Conservation (phyloP, 2,888 invertebrate genomes). For the Nasonia oneida region DNA sequence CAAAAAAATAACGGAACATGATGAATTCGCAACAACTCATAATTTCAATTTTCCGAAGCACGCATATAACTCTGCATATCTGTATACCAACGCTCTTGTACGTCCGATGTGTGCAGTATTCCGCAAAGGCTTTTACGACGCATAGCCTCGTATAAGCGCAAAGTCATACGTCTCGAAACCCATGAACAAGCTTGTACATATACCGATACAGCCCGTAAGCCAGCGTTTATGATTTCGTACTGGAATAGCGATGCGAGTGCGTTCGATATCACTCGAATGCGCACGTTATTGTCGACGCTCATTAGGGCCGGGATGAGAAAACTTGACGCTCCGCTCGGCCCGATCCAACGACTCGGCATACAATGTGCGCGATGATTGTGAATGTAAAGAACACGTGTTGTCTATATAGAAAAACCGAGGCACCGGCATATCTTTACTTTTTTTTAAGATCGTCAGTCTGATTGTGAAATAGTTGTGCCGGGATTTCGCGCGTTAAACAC, state of each 20-base stretch:
- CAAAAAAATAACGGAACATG: not conserved
- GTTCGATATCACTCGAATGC: not conserved
- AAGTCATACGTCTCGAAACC: not conserved
- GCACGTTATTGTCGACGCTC: not conserved
- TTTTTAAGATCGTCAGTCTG: not conserved
- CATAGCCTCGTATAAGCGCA: not conserved
- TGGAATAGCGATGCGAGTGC: not conserved
- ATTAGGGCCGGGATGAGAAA: not conserved
- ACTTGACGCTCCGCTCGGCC: not conserved
- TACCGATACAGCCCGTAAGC: not conserved
- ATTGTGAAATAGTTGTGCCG: not conserved
- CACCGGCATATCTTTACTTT: not conserved
- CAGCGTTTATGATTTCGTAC: not conserved
- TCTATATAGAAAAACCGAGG: not conserved
- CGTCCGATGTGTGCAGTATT: not conserved
- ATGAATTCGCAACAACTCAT: not conserved
- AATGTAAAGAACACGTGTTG: not conserved
- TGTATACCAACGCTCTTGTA: not conserved
- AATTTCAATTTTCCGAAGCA: not conserved
- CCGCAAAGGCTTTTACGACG: not conserved
- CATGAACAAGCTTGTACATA: not conserved
- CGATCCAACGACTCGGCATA: not conserved
- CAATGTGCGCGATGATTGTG: not conserved
- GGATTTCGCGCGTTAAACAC: not conserved
- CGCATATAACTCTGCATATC: not conserved